A percentile compares a stretch with the other conserved stretches of the same genome.
Conservation (phyloP, 1,140 invertebrate genomes). For the Holcopasites calliopsidis region DNA sequence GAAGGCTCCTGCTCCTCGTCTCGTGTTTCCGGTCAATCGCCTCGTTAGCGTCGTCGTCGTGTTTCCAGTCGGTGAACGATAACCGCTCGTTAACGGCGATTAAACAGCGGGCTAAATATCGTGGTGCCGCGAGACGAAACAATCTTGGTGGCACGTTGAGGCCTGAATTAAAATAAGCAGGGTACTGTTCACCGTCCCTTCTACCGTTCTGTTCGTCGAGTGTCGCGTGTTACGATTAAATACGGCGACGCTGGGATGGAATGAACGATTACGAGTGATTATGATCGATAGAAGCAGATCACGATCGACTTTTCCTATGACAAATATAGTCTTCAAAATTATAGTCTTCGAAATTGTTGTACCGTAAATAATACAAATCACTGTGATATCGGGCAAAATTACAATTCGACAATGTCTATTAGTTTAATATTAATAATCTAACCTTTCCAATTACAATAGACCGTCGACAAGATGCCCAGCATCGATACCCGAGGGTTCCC, state of each 20-base stretch:
- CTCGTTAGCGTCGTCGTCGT: constrained; percentile 71
- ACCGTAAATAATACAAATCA: too few species aligned
- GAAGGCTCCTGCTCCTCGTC: too few species aligned
- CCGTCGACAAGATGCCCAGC: too few species aligned
- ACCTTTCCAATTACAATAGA: too few species aligned
- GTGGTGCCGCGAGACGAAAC: constrained; percentile 74
- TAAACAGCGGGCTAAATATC: constrained; percentile 75
- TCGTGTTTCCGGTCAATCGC: constrained; percentile 70
- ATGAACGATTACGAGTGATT: background rate
- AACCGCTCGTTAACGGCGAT: constrained; percentile 76
- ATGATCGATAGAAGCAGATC: too few species aligned
- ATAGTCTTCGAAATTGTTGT: too few species aligned
- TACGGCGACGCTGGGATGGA: background rate
- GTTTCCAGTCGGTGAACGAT: constrained; percentile 75
- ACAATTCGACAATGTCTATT: too few species aligned
- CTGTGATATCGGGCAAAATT: too few species aligned
- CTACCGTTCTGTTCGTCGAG: constrained; percentile 33
- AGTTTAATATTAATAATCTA: too few species aligned
- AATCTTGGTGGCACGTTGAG: constrained; percentile 69
- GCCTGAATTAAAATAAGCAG: constrained; percentile 74
- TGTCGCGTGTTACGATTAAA: constrained; percentile 20
- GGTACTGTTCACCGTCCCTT: constrained; percentile 45
- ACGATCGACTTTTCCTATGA: too few species aligned
- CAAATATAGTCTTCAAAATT: too few species aligned
- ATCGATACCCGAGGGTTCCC: background rate